These are phyloP conservation scores for Meteorus sp. DNA, from an alignment of 1,140 invertebrate genomes.

Conservation along the genomic window DNA sequence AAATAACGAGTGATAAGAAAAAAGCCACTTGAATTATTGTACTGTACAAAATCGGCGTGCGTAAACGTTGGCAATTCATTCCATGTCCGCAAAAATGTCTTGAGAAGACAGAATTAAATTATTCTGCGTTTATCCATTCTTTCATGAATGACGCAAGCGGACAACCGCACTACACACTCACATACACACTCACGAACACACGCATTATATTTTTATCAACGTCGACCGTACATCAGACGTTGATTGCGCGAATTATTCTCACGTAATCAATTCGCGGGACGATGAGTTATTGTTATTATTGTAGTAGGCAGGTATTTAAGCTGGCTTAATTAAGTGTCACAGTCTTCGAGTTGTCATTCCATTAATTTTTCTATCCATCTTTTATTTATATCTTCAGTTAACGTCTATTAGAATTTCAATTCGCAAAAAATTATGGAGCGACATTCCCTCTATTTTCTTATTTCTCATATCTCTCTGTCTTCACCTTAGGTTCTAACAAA, in stretches of 20 bases:
- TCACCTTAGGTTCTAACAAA: too few species aligned
- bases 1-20: neutral
- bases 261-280: neutral
- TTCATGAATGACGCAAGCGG: neutral
- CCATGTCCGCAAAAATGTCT: neutral
- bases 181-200: neutral
- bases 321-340: conserved; percentile 52
- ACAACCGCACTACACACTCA: too few species aligned
- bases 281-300: conserved; percentile 22
- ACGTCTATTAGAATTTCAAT: conserved; percentile 14
- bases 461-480: too few species aligned
- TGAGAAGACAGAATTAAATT: conserved; percentile 2
- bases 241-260: conserved; percentile 3
- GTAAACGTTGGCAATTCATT: neutral
- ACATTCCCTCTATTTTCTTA: too few species aligned
- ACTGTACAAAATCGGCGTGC: conserved; percentile 7
- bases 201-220: conserved; percentile 7
- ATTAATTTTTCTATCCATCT: conserved; percentile 17
- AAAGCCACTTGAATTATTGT: conserved; percentile 1
- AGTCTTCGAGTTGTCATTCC: conserved; percentile 46
- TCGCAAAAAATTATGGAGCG: too few species aligned
- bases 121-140: neutral
- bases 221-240: conserved; percentile 10
- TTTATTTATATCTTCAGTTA: neutral
- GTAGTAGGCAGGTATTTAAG: conserved; percentile 58